These are phyloP conservation scores for Cyanoliseus patagonus DNA, from an alignment of 2,113 vertebrate species.

Conservation along the genomic window DNA sequence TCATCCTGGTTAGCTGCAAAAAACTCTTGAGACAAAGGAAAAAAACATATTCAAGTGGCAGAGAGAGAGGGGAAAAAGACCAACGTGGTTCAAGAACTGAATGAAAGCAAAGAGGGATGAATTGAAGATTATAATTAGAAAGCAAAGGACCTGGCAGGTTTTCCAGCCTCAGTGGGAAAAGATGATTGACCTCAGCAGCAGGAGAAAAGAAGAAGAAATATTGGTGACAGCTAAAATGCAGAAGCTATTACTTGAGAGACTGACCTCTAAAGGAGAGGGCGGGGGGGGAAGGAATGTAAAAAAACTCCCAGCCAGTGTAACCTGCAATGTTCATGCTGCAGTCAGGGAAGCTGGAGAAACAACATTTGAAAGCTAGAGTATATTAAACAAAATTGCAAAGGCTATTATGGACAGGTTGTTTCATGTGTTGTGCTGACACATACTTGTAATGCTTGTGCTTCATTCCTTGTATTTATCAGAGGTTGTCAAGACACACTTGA, in stretches of 20 bases:
- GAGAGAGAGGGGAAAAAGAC: neutral
- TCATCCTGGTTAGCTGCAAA: neutral
- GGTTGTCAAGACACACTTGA: neutral
- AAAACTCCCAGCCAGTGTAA: neutral
- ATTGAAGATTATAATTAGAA: slow-evolving; percentile 45
- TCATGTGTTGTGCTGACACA: neutral
- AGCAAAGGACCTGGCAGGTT: slow-evolving; percentile 40
- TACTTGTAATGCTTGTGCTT: neutral
- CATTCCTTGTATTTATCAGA: neutral
- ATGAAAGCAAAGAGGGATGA: slow-evolving; percentile 40
- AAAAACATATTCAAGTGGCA: neutral
- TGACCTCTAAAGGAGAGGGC: neutral
- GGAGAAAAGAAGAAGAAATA: slow-evolving; percentile 60
- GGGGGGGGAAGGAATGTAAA: neutral
- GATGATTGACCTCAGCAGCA: slow-evolving; percentile 54
- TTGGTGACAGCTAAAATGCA: slow-evolving; percentile 52
- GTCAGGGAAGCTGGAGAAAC: neutral
- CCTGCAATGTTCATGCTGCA: neutral
- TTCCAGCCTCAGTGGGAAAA: slow-evolving; percentile 43
- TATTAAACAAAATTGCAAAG: neutral
- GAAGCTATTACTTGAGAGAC: slow-evolving; percentile 56
- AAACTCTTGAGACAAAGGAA: neutral
- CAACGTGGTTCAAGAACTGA: neutral
- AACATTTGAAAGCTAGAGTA: neutral
- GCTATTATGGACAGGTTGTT: neutral